A percentile compares a stretch with the other conserved stretches of the same genome.
These are phyloP conservation scores for Heterodera filipjevi DNA, from an alignment of 2,888 invertebrate species.

Conservation along the genomic window DNA sequence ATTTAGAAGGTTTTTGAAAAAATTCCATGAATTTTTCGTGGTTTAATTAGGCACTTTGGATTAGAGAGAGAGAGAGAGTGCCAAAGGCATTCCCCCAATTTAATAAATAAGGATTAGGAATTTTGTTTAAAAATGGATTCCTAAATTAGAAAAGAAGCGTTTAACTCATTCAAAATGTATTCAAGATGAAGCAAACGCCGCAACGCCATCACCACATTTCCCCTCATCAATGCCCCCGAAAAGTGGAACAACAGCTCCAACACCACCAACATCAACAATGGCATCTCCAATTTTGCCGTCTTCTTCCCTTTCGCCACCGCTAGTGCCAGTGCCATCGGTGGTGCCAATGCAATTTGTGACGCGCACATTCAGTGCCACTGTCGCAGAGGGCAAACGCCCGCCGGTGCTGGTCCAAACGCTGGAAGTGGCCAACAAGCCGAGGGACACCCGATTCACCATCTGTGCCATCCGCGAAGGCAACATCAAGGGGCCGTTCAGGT, in stretches of 20 bases:
- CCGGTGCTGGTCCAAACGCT: conserved; percentile 59
- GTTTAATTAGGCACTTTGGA: too few relatives aligned
- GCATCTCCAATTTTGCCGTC: neutral
- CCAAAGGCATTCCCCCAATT: too few relatives aligned
- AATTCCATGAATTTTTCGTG: too few relatives aligned
- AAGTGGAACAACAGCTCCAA: neutral
- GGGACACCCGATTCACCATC: conserved; percentile 56
- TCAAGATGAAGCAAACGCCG: neutral
- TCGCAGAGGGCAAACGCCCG: conserved; percentile 59
- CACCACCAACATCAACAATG: neutral
- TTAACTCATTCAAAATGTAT: neutral
- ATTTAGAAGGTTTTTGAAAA: too few relatives aligned
- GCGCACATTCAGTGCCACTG: conserved; percentile 53
- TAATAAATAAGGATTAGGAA: too few relatives aligned
- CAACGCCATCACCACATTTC: neutral
- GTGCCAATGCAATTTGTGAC: conserved; percentile 8
- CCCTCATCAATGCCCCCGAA: neutral
- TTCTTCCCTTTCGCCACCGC: neutral
- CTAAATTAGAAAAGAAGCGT: neutral
- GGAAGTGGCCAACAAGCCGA: conserved; percentile 60
- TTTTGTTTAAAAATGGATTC: too few relatives aligned
- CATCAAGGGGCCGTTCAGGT: conserved; percentile 57
- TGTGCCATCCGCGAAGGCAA: conserved; percentile 63
- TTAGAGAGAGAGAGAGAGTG: too few relatives aligned
- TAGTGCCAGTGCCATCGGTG: too few relatives aligned